phyloP scores from a whole-genome alignment of 2,113 vertebrate species.

The Vireo altiloquus region DNA sequence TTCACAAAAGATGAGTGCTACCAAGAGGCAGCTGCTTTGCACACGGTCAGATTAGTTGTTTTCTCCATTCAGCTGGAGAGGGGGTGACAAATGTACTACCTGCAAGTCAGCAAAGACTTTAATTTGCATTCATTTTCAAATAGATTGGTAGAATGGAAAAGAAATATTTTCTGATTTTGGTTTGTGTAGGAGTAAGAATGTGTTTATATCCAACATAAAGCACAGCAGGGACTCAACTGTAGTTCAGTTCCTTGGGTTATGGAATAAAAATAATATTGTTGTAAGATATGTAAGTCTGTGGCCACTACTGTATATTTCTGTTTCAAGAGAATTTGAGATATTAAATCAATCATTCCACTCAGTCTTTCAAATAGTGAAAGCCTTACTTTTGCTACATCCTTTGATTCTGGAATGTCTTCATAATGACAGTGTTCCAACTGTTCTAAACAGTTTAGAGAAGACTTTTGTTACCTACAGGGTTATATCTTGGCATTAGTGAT shows the following conservation, averaged over 20 bases:
- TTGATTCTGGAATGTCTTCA: not conserved
- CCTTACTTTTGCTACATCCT: not conserved
- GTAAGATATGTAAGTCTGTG: not conserved
- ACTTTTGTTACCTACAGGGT: not conserved
- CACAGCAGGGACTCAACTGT: not conserved
- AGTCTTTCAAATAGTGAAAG: not conserved
- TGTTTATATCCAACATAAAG: not conserved
- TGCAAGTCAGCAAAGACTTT: not conserved
- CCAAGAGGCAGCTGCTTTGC: not conserved
- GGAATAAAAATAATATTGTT: not conserved
- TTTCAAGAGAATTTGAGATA: not conserved
- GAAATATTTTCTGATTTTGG: not conserved
- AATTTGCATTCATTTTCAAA: not conserved
- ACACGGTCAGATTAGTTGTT: not conserved
- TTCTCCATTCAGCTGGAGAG: not conserved
- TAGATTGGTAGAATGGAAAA: not conserved
- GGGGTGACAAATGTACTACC: not conserved
- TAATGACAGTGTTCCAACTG: not conserved
- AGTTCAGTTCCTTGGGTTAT: not conserved
- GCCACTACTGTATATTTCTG: not conserved
- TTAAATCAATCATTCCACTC: not conserved
- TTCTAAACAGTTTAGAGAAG: not conserved
- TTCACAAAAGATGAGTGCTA: not conserved
- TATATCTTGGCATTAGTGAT: not conserved
- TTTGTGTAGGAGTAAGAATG: not conserved